Base-by-base conservation (phyloP, 2,113 vertebrate species). In the cattle (Bos taurus) region DNA sequence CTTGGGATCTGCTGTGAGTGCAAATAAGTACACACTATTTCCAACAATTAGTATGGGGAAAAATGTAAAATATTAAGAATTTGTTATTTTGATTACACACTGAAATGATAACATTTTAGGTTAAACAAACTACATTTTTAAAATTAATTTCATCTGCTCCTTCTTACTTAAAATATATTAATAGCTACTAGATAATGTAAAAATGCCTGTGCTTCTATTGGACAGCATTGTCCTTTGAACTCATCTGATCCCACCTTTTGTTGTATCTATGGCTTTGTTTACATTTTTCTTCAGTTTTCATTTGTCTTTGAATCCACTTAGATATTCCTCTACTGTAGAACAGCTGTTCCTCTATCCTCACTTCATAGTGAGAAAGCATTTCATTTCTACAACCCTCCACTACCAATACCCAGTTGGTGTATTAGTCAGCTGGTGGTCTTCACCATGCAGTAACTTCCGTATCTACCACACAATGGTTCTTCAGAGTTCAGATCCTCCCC, bases 31-130 rank as follows among this genome's bases (percentile, higher is more conserved):
- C 8, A 74, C 11, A 62, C 62, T 25, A 94, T 46, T 87, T 97
- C 40, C 59, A 78, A 88, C n/a, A 64, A 33, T 28, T 40, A 25
- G 3, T 48, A 46, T 33, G 6, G 82, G n/a, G 90, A 36, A 87
- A 94, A 46, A 87, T 13, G 12, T 46, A 59, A 92, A 84, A 43
- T 50, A 88, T 71, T 54, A 92, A 78, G 21, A 86, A 80, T 89
- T 21, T 77, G n/a, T 91, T 50, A 57, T 13, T 54, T 8, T 46
- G 7, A 74, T 60, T 64, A 84, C 14, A 71, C 26, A 17, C 19
- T 56, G 21, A 86, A 81, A 94, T 88, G 19, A 56, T 26, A 62
- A 33, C 30, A 90, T 43, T 86, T 91, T 77, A 88, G 23, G 36
- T 43, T 88, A 97, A 90, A 82, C 16, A 40, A 88, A 80, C 36